Conservation (phyloP, 1,140 invertebrate species). For the Platorchestia sp. region DNA sequence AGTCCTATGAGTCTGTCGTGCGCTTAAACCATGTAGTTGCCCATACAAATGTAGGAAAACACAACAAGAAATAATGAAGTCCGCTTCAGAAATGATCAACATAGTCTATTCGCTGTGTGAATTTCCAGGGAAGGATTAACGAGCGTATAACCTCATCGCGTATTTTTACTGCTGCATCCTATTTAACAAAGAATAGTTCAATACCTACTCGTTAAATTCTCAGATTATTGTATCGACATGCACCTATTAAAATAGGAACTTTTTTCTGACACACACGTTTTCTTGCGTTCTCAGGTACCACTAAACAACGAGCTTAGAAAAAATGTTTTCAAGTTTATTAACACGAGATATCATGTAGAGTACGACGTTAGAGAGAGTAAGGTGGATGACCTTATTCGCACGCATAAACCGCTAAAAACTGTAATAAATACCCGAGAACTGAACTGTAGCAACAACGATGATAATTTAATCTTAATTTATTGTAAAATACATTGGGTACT, state of each 20-base stretch:
- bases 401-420: not conserved
- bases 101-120: not conserved
- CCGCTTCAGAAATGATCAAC: too few species aligned
- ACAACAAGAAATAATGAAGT: not conserved
- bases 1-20: not conserved
- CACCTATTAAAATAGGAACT: too few species aligned
- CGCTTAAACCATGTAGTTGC: not conserved
- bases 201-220: too few species aligned
- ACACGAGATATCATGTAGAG: too few species aligned
- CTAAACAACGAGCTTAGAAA: too few species aligned
- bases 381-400: not conserved
- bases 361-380: too few species aligned
- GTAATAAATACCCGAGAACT: too few species aligned
- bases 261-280: too few species aligned
- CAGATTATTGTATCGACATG: too few species aligned
- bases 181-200: not conserved
- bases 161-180: not conserved
- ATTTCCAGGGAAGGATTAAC: too few species aligned
- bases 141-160: not conserved
- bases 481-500: not conserved
- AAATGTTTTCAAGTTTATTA: too few species aligned
- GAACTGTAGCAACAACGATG: not conserved
- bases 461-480: not conserved
- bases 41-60: not conserved
- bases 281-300: too few species aligned